phyloP scores from a whole-genome alignment of 2,888 invertebrate species.

The Tenthredo scrophulariae region DNA sequence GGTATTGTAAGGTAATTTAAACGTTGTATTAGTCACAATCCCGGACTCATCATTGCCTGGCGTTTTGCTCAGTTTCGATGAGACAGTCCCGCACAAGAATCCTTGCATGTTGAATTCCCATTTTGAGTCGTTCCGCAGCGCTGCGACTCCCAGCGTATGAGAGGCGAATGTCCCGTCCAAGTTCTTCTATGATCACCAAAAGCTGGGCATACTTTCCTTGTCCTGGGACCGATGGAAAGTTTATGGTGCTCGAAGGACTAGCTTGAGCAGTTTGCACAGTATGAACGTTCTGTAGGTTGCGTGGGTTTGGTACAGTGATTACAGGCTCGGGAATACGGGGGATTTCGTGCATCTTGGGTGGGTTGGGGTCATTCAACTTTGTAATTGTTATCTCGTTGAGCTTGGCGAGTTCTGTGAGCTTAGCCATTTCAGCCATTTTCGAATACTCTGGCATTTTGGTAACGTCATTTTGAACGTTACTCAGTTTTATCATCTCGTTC shows the following conservation, averaged over 20 bases:
- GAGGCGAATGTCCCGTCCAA: conserved; percentile 77
- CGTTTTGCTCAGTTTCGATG: conserved; percentile 76
- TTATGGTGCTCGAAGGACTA: conserved; percentile 75
- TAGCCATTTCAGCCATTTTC: conserved; percentile 77
- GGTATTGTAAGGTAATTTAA: conserved; percentile 22
- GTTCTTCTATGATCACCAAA: conserved; percentile 78
- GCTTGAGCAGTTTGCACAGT: conserved; percentile 74
- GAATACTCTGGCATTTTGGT: conserved; percentile 75
- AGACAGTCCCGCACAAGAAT: conserved; percentile 76
- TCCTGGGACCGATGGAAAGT: conserved; percentile 75
- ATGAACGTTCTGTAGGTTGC: conserved; percentile 74
- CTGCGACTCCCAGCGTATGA: conserved; percentile 77
- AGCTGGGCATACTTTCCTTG: conserved; percentile 77
- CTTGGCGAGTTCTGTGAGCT: conserved; percentile 75
- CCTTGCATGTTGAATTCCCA: conserved; percentile 76
- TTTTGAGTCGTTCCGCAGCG: conserved; percentile 75
- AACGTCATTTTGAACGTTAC: conserved; percentile 75
- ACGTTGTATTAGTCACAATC: not conserved
- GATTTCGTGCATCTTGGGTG: conserved; percentile 70
- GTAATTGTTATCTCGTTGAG: conserved; percentile 77
- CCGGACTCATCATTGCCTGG: conserved; percentile 72
- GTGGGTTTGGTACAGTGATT: conserved; percentile 77
- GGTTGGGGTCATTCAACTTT: conserved; percentile 74
- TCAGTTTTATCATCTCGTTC: conserved; percentile 77
- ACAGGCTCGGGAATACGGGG: conserved; percentile 76